Evolutionary conservation across 2,113 vertebrate genomes (phyloP), one percentile per base, ranked within the genome.

Genomic region (Cygnus atratus): DNA sequence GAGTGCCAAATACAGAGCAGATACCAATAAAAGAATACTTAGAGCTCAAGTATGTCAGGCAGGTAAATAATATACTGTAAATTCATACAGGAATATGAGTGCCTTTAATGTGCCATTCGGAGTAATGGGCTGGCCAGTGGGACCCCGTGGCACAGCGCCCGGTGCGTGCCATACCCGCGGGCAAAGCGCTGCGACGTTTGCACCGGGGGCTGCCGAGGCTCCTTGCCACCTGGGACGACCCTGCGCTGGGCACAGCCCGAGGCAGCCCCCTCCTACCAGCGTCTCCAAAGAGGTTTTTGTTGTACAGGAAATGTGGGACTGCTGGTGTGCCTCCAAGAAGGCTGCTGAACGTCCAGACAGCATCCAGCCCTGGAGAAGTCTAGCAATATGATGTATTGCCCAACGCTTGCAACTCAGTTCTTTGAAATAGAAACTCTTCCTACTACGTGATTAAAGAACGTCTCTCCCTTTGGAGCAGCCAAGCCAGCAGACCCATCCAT

Each of bases 1-100:
- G 66, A 87, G 80, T 54, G 88, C 88, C 95, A 92, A 75, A 59
- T 5, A 48, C 54, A 44, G 91, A 93, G 73, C 86, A 94, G 93
- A 89, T 15, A 85, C 70, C 70, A 91, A 76, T 55, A 11, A 68
- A 79, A 91, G 92, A 20, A 33, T 22, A 43, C 80, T 57, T 11
- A 37, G 74, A 84, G 65, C 58, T 74, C 9, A 2, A 19, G 29
- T 6, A 28, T 57, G 90, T 61, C 88, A 73, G 86, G 66, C 9
- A 72, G 73, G 84, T 70, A 89, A 93, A 70, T 41, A 93, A 84
- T 5, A 33, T 12, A 2, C 39, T 72, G 57, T n/a, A 39, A 72
- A 68, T 66, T 48, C 93, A 28, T 41, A 19, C 28, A 48, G 19
- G 57, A 74, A n/a, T 20, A 41, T 1, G 48, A 63, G 57, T 7